Conservation (phyloP, 92 coral and sea anemone species). For the Palythoa caribaeorum region DNA sequence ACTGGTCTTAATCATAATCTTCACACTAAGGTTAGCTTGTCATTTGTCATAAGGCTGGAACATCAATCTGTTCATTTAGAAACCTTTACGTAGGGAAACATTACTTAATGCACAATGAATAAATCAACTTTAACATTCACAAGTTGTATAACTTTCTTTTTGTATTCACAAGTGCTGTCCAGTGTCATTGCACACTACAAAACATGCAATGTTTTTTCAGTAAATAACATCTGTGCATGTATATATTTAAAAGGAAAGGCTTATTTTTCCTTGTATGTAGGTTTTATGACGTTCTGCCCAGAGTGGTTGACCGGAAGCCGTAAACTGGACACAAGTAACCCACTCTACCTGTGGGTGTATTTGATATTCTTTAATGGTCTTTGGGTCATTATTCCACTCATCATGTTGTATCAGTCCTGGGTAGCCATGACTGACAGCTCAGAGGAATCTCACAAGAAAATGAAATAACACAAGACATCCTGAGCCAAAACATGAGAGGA, state of each 20-base stretch:
- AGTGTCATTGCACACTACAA: too few species aligned
- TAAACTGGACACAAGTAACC: conserved; percentile 68
- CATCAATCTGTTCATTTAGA: too few species aligned
- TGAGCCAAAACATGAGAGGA: not conserved
- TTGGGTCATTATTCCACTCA: conserved; percentile 73
- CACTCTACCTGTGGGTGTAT: conserved; percentile 68
- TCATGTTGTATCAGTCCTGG: conserved; percentile 70
- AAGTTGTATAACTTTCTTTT: too few species aligned
- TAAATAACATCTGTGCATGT: not conserved
- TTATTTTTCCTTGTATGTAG: conserved; percentile 26
- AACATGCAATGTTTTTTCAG: too few species aligned
- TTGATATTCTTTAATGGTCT: conserved; percentile 78
- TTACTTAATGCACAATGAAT: too few species aligned
- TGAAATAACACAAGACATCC: not conserved
- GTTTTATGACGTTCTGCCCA: conserved; percentile 84
- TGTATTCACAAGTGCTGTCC: too few species aligned
- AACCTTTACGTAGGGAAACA: too few species aligned
- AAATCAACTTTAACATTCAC: too few species aligned
- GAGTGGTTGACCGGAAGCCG: conserved; percentile 79
- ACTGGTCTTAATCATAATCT: too few species aligned
- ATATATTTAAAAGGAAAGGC: not conserved
- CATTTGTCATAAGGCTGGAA: too few species aligned
- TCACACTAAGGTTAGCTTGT: too few species aligned
- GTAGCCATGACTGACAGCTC: conserved; percentile 45
- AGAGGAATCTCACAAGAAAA: conserved; percentile 48